Base-by-base conservation (phyloP, 2,888 invertebrate species). In the Invenusta paracnida region DNA sequence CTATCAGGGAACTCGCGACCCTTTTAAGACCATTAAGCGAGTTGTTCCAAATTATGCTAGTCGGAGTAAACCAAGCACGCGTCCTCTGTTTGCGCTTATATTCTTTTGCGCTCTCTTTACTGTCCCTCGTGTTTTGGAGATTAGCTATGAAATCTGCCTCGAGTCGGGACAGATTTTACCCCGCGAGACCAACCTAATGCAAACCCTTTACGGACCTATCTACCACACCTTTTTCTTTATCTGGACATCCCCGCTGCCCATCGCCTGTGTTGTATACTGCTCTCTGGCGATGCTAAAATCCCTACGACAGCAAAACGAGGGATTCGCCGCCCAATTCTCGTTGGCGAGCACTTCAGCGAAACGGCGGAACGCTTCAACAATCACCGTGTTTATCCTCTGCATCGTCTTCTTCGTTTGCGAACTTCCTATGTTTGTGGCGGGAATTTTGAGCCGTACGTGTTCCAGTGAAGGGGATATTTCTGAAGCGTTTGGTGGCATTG, bases 351-450 rank as follows among this genome's bases (percentile, higher is more conserved):
- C 5, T 48, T 48, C 48, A 48, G 17, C 48, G 5, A 48, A 48
- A 17, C 82, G 82, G 0, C 1, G 82, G 82, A 29, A 27, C 82
- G 82, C 25, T n/a, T 30, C 29, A 30, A 81, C 29, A 29, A n/a
- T 29, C 23, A 81, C 82, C n/a, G 82, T 81, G 1, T 2, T 23
- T 23, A n/a, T 81, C 2, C 82, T 81, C 29, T 81, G 82, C 27
- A 29, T 2, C 27, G 82, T 81, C 29, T 81, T 81, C 2, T 29
- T 81, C 27, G 23, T 81, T 2, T 81, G 82, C 27, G 82, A 81
- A 2, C 82, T 81, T 23, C 82, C 82, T 2, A 81, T 81, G 82
- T 30, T 81, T 29, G 82, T 27, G 27, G 82, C 82, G 29, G 82
- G 82, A 29, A 30, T 81, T 1, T 30, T 81, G 27, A 81, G 27